A percentile compares a stretch with the other conserved stretches of the same genome.
Conservation (phyloP, 2,888 invertebrate genomes). For the Lasioglossum pauxillum region DNA sequence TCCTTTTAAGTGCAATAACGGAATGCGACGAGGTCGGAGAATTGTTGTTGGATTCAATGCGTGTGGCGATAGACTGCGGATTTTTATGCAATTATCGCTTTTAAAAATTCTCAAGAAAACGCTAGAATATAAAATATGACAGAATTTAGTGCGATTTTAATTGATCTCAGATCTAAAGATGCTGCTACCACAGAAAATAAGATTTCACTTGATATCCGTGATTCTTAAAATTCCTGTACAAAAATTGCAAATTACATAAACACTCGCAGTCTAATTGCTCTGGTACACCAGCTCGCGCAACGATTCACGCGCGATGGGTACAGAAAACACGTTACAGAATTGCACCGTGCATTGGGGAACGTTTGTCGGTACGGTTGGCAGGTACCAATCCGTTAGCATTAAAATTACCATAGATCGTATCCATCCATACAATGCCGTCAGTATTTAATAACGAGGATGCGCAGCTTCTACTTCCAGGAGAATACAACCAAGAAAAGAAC, state of each 20-base stretch:
- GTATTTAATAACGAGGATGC: slow-evolving; percentile 55
- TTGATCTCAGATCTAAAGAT: no score
- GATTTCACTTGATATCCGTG: no score
- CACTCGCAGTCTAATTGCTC: slow-evolving; percentile 6
- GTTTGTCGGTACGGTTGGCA: slow-evolving; percentile 55
- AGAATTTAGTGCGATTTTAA: no score
- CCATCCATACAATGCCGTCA: slow-evolving; percentile 75
- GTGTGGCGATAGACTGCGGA: slow-evolving; percentile 17
- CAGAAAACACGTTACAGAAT: slow-evolving; percentile 26
- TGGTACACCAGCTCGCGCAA: slow-evolving; percentile 40
- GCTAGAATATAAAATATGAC: no score
- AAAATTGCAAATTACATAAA: neutral
- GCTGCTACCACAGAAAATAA: no score
- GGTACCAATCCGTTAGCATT: slow-evolving; percentile 56
- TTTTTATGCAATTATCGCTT: no score
- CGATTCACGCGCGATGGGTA: slow-evolving; percentile 12
- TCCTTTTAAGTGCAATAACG: slow-evolving; percentile 55
- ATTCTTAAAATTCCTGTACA: no score
- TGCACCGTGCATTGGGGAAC: slow-evolving; percentile 19
- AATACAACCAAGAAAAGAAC: neutral
- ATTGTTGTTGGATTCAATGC: slow-evolving; percentile 33
- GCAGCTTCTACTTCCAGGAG: slow-evolving; percentile 59
- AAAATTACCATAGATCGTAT: slow-evolving; percentile 54
- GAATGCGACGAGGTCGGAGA: neutral
- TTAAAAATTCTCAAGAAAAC: no score